Percentiles rank a stretch among this genome's conserved stretches.
phyloP scores from a whole-genome alignment of 2,113 vertebrate species.

The Psittacula cyanocephala region DNA sequence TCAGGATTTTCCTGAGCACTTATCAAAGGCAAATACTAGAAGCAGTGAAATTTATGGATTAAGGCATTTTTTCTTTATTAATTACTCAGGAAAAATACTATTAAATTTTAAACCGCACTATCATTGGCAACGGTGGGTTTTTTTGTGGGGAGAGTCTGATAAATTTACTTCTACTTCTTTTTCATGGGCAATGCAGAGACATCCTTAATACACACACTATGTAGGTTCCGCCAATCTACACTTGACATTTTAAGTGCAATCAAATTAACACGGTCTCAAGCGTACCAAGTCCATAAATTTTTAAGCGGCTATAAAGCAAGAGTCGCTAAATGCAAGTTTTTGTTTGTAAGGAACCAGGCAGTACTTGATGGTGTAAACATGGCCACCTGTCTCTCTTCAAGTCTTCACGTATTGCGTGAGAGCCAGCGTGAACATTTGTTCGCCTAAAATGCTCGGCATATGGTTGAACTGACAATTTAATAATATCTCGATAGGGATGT shows the following conservation, averaged over 20 bases:
- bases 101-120: neutral
- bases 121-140: neutral
- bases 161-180: neutral
- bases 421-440: slow-evolving; percentile 54
- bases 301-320: slow-evolving; percentile 14
- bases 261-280: slow-evolving; percentile 23
- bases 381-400: slow-evolving; percentile 29
- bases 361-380: slow-evolving; percentile 47
- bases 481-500: slow-evolving; percentile 49
- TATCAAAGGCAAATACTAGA: neutral
- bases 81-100: neutral
- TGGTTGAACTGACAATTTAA: slow-evolving; percentile 66
- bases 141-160: neutral
- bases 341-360: slow-evolving; percentile 28
- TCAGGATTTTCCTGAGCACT: neutral
- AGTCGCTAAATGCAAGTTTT: slow-evolving; percentile 29
- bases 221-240: neutral
- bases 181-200: neutral
- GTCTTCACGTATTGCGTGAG: neutral
- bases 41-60: neutral
- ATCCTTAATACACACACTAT: neutral
- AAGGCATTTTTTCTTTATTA: neutral
- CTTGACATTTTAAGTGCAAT: neutral
- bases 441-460: slow-evolving; percentile 52
- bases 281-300: neutral